phyloP scores from a whole-genome alignment of 2,888 invertebrate species.

The Laspeyria flexula region DNA sequence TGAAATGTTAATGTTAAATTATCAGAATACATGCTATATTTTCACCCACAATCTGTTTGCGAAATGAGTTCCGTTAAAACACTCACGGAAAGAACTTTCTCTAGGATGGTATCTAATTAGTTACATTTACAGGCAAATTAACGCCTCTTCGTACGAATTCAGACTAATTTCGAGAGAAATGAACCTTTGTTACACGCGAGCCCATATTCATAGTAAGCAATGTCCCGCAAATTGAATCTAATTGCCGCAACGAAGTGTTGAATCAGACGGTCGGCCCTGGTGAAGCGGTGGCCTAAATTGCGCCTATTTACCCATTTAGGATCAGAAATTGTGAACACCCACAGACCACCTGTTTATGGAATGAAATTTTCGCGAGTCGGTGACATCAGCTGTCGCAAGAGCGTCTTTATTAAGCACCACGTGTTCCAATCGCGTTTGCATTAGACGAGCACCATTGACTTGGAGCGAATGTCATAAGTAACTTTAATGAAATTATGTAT shows the following conservation, averaged over 20 bases:
- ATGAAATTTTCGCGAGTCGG: slow-evolving; percentile 55
- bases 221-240: slow-evolving; percentile 81
- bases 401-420: slow-evolving; percentile 39
- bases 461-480: neutral
- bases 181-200: slow-evolving; percentile 71
- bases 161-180: slow-evolving; percentile 67
- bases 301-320: slow-evolving; percentile 80
- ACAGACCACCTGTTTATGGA: slow-evolving; percentile 77
- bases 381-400: slow-evolving; percentile 61
- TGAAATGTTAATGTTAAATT: slow-evolving; percentile 22
- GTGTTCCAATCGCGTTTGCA: slow-evolving; percentile 36
- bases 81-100: slow-evolving; percentile 44
- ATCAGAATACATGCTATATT: slow-evolving; percentile 17
- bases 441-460: slow-evolving; percentile 35
- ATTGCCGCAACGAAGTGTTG: slow-evolving; percentile 85
- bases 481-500: neutral
- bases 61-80: slow-evolving; percentile 29
- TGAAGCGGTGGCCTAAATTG: slow-evolving; percentile 76
- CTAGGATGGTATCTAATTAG: slow-evolving; percentile 50
- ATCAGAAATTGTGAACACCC: slow-evolving; percentile 71
- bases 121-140: slow-evolving; percentile 53
- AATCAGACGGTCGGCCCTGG: slow-evolving; percentile 73
- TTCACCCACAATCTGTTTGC: slow-evolving; percentile 20
- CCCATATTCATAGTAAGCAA: slow-evolving; percentile 71
- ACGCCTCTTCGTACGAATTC: slow-evolving; percentile 52